A percentile compares a stretch with the other conserved stretches of the same genome.
These are phyloP conservation scores for Harpegnathos saltator DNA, from an alignment of 1,140 invertebrate species.

Conservation along the genomic window DNA sequence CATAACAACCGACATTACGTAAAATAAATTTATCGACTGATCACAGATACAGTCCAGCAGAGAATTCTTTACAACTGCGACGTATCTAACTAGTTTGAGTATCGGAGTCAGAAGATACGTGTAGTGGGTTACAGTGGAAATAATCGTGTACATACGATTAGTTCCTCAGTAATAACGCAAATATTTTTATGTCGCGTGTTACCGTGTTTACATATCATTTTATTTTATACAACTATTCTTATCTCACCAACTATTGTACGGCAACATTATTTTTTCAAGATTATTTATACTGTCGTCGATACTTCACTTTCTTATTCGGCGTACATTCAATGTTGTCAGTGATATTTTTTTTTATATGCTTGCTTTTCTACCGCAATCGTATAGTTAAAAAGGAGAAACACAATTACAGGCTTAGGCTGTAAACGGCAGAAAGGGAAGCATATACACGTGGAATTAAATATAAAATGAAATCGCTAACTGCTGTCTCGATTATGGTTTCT, in stretches of 20 bases:
- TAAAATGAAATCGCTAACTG: constrained; percentile 69
- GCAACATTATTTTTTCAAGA: constrained; percentile 40
- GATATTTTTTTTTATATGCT: constrained; percentile 40
- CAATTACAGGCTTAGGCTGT: constrained; percentile 12
- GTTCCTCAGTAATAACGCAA: constrained; percentile 26
- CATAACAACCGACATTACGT: no score
- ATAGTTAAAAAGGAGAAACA: constrained; percentile 50
- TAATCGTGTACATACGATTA: neutral
- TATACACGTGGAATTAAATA: constrained; percentile 54
- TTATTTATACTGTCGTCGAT: constrained; percentile 52
- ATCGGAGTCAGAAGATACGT: neutral
- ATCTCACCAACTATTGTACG: constrained; percentile 33
- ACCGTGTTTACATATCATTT: constrained; percentile 42
- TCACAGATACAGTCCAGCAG: no score
- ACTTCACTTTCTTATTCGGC: constrained; percentile 39
- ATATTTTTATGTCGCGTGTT: constrained; percentile 11
- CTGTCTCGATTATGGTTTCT: constrained; percentile 74
- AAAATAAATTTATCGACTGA: no score
- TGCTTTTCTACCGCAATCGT: constrained; percentile 42
- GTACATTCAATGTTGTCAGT: constrained; percentile 28
- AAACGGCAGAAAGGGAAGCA: constrained; percentile 58
- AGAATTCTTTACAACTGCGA: neutral
- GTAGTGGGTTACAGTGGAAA: constrained; percentile 9
- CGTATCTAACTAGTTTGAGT: neutral
- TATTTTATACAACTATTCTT: constrained; percentile 60